These are phyloP conservation scores for Timema cristinae DNA, from an alignment of 2,888 invertebrate genomes.

Conservation along the genomic window DNA sequence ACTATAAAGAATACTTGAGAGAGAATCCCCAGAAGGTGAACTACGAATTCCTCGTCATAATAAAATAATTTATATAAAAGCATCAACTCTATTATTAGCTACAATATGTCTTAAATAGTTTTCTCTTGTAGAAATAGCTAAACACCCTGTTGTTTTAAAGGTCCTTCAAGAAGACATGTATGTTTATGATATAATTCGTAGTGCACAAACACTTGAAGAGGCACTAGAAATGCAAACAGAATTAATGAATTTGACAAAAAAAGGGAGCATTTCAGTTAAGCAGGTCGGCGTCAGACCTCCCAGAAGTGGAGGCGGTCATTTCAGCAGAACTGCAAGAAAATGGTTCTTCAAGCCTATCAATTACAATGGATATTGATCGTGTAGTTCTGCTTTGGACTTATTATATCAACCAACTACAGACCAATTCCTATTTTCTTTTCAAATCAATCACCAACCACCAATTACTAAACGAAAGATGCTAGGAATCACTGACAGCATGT, in stretches of 20 bases:
- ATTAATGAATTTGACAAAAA: not conserved
- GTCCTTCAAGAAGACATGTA: not conserved
- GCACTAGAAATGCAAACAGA: not conserved
- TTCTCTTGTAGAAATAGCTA: not conserved
- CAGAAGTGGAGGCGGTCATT: not conserved
- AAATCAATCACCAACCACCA: no score
- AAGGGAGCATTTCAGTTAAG: not conserved
- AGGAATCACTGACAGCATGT: not conserved
- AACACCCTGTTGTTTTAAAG: not conserved
- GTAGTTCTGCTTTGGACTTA: no score
- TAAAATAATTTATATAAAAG: constrained; percentile 11
- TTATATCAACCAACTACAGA: no score
- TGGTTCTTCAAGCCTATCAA: not conserved
- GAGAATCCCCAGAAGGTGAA: not conserved
- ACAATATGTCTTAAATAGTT: not conserved
- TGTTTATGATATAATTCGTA: not conserved
- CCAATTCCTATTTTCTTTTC: no score
- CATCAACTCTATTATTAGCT: constrained; percentile 1
- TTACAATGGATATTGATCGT: no score
- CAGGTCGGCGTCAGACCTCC: not conserved
- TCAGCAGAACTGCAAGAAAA: not conserved
- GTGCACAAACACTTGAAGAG: not conserved
- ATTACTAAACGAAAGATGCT: no score
- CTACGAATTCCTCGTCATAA: not conserved
- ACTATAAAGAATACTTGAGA: constrained; percentile 1